Conservation (phyloP, 2,888 invertebrate species). For the Diploptera punctata region DNA sequence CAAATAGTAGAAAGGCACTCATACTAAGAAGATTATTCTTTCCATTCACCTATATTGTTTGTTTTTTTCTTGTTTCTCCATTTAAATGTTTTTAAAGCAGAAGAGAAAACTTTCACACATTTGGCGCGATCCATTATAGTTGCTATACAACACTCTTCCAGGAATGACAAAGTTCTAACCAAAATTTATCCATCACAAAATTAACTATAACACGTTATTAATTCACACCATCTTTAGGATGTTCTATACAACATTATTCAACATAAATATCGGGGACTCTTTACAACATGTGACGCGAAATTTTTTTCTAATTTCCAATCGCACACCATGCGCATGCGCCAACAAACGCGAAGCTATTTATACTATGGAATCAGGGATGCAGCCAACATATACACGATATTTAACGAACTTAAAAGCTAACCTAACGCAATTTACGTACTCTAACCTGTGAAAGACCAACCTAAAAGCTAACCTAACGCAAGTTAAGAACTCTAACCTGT, state of each 20-base stretch:
- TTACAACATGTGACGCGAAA: no score
- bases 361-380: no score
- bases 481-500: no score
- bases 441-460: no score
- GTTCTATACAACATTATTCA: neutral
- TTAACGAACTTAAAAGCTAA: no score
- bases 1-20: neutral
- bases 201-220: neutral
- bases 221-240: neutral
- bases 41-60: neutral
- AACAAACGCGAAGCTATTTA: no score
- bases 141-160: neutral
- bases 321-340: no score
- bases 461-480: no score
- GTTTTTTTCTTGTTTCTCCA: neutral
- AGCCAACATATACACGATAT: no score
- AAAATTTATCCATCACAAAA: neutral
- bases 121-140: neutral
- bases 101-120: neutral
- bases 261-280: neutral
- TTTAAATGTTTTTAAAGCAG: neutral
- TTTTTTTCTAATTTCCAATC: no score
- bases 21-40: neutral
- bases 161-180: neutral
- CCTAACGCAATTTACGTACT: no score